Evolutionary conservation across 2,113 vertebrate genomes (phyloP).

Genomic region (Larimichthys polyactis): DNA sequence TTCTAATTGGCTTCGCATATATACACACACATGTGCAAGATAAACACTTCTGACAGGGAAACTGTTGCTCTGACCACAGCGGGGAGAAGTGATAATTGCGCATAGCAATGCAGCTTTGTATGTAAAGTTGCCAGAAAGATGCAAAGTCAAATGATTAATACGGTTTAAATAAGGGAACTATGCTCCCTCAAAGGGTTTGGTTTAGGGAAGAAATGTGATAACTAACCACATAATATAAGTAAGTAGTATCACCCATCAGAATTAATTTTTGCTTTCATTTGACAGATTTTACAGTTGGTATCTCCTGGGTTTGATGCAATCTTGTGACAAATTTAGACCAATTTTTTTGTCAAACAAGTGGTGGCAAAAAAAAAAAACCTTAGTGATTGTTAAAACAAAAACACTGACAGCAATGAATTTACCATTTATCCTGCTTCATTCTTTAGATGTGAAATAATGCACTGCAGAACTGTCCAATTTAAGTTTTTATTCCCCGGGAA

Average conservation of each 20-base stretch:
- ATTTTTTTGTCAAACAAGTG: background rate
- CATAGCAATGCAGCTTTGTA: background rate
- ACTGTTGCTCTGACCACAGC: background rate
- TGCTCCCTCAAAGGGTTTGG: background rate
- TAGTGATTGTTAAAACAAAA: background rate
- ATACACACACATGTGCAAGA: background rate
- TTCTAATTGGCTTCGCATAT: no score
- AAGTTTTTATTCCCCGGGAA: background rate
- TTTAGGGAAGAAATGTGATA: no score
- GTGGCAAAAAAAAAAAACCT: background rate
- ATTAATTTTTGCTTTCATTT: no score
- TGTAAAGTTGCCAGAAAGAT: background rate
- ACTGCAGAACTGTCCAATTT: constrained; percentile 4
- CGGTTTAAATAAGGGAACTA: background rate
- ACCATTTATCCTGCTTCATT: background rate
- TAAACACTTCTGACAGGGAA: no score
- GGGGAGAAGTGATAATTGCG: background rate
- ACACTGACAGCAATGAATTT: background rate
- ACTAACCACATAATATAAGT: background rate
- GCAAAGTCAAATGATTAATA: background rate
- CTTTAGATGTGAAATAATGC: background rate
- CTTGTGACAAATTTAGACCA: background rate
- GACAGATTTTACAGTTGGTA: background rate
- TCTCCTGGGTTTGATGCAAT: background rate
- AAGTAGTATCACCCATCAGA: no score